Conservation (phyloP, 2,888 invertebrate species). For the Lutraria lutraria region DNA sequence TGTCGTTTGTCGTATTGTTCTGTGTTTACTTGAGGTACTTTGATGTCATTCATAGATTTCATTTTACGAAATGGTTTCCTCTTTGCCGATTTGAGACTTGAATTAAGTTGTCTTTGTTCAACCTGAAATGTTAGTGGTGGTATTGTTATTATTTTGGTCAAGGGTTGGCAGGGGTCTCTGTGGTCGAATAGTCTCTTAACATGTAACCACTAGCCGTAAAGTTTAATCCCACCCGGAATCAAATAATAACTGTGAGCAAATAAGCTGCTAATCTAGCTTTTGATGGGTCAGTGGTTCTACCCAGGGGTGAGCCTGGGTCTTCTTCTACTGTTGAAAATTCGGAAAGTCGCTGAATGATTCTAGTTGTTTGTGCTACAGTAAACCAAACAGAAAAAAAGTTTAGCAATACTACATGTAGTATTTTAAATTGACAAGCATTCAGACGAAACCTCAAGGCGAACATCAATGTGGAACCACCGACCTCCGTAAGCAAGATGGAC, state of each 20-base stretch:
- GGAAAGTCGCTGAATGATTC: background rate
- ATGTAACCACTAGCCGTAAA: background rate
- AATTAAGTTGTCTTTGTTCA: background rate
- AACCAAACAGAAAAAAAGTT: too few relatives aligned
- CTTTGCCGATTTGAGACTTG: background rate
- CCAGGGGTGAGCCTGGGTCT: background rate
- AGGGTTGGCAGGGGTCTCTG: background rate
- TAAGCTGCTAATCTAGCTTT: too few relatives aligned
- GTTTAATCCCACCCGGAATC: background rate
- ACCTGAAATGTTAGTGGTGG: background rate
- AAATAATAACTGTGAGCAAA: too few relatives aligned
- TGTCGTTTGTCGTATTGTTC: background rate
- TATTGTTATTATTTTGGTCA: background rate
- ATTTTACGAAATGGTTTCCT: constrained; percentile 25
- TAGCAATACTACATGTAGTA: too few relatives aligned
- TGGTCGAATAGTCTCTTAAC: background rate
- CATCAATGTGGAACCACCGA: too few relatives aligned
- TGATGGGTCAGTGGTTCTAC: background rate
- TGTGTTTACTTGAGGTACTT: background rate
- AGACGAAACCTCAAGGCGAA: too few relatives aligned
- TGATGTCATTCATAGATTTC: constrained; percentile 25
- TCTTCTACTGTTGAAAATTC: background rate
- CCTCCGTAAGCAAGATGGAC: too few relatives aligned
- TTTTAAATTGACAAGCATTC: too few relatives aligned
- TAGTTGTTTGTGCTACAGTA: background rate